A percentile compares a stretch with the other conserved stretches of the same genome.
Evolutionary conservation across 2,888 invertebrate genomes (phyloP).

Genomic region (Lithodes maja): DNA sequence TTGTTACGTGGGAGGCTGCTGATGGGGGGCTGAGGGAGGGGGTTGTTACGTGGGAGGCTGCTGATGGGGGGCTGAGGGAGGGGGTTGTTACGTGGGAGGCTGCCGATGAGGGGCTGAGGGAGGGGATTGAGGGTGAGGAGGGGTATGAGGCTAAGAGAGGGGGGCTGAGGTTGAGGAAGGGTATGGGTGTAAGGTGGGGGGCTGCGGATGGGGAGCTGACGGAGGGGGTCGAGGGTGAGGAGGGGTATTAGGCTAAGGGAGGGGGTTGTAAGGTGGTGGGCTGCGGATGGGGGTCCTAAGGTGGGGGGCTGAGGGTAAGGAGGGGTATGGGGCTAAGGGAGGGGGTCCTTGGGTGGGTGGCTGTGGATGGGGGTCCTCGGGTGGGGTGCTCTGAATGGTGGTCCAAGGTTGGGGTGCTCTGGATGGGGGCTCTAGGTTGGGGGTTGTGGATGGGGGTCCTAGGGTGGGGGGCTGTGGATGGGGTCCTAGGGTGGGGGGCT

Average conservation of each 20-base stretch:
- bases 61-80: neutral
- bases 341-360: too few relatives aligned
- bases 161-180: neutral
- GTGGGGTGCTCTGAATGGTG: too few relatives aligned
- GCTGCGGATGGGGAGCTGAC: neutral
- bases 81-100: neutral
- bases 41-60: neutral
- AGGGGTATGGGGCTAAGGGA: too few relatives aligned
- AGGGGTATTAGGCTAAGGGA: neutral
- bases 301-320: too few relatives aligned
- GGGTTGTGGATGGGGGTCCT: too few relatives aligned
- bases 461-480: too few relatives aligned
- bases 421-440: too few relatives aligned
- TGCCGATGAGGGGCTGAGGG: neutral
- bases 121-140: neutral
- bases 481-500: too few relatives aligned
- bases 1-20: neutral
- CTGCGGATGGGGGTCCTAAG: neutral
- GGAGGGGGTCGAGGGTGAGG: neutral
- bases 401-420: too few relatives aligned
- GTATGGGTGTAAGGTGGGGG: neutral
- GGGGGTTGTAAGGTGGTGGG: neutral
- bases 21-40: conserved; percentile 9
- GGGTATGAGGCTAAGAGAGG: neutral
- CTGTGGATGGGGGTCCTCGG: too few relatives aligned